Conservation (phyloP, 2,113 vertebrate species). For the Cyanoramphus novaezelandiae region DNA sequence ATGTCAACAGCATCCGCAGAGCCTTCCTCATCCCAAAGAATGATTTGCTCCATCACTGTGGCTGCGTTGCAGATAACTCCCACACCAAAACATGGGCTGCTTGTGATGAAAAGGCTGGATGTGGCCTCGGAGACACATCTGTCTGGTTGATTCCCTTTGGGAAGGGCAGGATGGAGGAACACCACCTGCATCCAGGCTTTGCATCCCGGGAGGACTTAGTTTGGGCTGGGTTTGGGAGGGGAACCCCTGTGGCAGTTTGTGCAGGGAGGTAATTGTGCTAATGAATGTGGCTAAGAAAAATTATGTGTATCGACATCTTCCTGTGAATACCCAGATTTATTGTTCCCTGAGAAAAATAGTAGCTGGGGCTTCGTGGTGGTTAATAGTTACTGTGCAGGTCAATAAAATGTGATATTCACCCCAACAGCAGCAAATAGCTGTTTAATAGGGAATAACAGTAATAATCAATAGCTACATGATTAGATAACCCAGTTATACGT, state of each 20-base stretch:
- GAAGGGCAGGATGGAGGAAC: not conserved
- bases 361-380: constrained; percentile 34
- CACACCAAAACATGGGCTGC: not conserved
- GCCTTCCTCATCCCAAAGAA: not conserved
- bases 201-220: not conserved
- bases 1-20: not conserved
- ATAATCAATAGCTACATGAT: constrained; percentile 65
- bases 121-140: rapidly evolving
- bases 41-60: not conserved
- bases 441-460: constrained; percentile 71
- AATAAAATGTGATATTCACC: constrained; percentile 62
- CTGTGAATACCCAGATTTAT: constrained; percentile 53
- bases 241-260: not conserved
- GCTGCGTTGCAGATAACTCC: not conserved
- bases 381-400: constrained; percentile 48
- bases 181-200: rapidly evolving
- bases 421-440: constrained; percentile 53
- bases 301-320: not conserved
- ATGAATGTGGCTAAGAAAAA: constrained; percentile 48
- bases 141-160: not conserved
- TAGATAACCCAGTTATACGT: constrained; percentile 53
- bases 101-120: not conserved
- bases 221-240: rapidly evolving
- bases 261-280: constrained; percentile 12
- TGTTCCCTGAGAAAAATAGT: constrained; percentile 39